These are phyloP conservation scores for Zophobas atratus DNA, from an alignment of 1,140 invertebrate genomes.

Conservation along the genomic window DNA sequence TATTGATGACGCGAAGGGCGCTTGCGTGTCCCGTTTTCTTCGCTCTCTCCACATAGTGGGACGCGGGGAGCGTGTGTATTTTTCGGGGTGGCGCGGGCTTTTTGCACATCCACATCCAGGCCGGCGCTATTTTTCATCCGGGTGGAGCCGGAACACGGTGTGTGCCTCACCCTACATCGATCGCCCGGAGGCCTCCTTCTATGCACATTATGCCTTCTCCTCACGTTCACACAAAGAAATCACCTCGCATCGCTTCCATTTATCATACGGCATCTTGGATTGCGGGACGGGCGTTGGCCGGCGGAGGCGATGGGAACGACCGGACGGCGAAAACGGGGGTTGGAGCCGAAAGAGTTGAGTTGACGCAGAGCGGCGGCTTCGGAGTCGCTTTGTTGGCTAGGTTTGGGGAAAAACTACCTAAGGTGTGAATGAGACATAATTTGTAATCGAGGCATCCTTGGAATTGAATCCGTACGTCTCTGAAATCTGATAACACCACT, in stretches of 20 bases:
- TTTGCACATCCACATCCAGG: conserved; percentile 61
- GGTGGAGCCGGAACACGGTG: conserved; percentile 63
- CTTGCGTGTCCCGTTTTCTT: conserved; percentile 61
- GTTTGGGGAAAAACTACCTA: too few species aligned
- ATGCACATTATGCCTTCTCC: conserved; percentile 61
- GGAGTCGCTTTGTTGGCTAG: too few species aligned
- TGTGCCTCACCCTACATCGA: conserved; percentile 61
- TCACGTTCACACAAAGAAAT: conserved; percentile 64
- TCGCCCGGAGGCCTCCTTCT: conserved; percentile 47
- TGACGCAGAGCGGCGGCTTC: too few species aligned
- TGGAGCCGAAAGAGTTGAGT: not conserved
- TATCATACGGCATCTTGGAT: conserved; percentile 58
- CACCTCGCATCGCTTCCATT: conserved; percentile 61
- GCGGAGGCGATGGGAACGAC: conserved; percentile 4
- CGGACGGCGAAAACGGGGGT: not conserved
- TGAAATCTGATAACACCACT: too few species aligned
- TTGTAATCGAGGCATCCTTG: too few species aligned
- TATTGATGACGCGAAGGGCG: conserved; percentile 64
- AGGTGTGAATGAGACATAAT: too few species aligned
- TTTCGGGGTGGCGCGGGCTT: conserved; percentile 56
- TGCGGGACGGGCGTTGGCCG: conserved; percentile 50
- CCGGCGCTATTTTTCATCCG: conserved; percentile 64
- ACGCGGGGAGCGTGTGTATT: conserved; percentile 60
- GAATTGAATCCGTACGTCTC: too few species aligned
- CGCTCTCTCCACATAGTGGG: conserved; percentile 54